A percentile compares a stretch with the other conserved stretches of the same genome.
These are phyloP conservation scores for Diploptera punctata DNA, from an alignment of 2,888 invertebrate species.

Conservation along the genomic window DNA sequence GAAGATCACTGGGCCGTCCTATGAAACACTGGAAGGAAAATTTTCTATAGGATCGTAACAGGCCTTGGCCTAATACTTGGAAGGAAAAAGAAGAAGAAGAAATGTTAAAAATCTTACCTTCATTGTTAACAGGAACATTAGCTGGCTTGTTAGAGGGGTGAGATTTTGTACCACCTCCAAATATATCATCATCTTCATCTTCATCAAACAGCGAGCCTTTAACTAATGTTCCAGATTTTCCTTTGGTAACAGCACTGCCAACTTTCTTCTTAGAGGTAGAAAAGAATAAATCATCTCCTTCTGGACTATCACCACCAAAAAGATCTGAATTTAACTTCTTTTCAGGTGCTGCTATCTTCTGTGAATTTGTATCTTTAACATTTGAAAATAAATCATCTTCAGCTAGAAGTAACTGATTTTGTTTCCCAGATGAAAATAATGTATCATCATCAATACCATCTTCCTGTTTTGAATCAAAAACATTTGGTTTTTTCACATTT, in stretches of 20 bases:
- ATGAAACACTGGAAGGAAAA: too few relatives aligned
- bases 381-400: background rate
- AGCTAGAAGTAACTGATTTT: background rate
- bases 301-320: conserved; percentile 53
- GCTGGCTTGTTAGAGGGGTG: background rate
- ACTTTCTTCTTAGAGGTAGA: conserved; percentile 29
- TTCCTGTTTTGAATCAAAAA: background rate
- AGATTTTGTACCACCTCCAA: conserved; percentile 42
- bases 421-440: background rate
- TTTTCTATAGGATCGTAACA: too few relatives aligned
- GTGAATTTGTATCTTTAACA: conserved; percentile 36
- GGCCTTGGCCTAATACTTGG: too few relatives aligned
- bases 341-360: conserved; percentile 46
- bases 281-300: conserved; percentile 55
- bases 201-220: conserved; percentile 55
- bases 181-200: conserved; percentile 53
- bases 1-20: too few relatives aligned
- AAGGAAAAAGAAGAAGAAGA: too few relatives aligned
- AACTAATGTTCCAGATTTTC: conserved; percentile 45
- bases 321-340: conserved; percentile 41
- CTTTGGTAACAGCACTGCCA: conserved; percentile 41
- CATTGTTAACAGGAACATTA: background rate
- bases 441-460: background rate
- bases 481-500: background rate
- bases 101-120: background rate